Percentiles rank a stretch among this genome's conserved stretches.
Conservation (phyloP, 2,113 vertebrate species). For the Kryptolebias marmoratus region DNA sequence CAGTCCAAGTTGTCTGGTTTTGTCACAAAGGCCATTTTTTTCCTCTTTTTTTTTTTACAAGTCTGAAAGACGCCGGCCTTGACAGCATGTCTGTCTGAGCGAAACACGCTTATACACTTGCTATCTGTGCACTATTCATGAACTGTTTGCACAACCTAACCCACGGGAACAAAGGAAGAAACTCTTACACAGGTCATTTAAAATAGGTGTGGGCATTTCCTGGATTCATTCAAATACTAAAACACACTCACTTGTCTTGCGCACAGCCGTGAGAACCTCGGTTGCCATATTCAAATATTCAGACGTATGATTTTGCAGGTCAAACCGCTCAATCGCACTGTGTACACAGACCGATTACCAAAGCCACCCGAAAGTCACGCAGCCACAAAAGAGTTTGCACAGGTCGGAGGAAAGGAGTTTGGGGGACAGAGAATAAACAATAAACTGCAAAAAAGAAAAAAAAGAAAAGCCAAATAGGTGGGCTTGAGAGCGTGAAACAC, state of each 20-base stretch:
- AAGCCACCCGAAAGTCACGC: conserved; percentile 14
- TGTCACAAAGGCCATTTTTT: conserved; percentile 65
- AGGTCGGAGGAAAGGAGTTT: neutral
- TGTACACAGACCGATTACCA: conserved; percentile 32
- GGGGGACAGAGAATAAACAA: conserved; percentile 18
- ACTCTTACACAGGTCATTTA: conserved; percentile 13
- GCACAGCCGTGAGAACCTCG: conserved; percentile 46
- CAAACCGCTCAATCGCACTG: conserved; percentile 17
- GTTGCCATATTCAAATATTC: conserved; percentile 20
- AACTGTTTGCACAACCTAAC: conserved; percentile 25
- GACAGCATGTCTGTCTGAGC: conserved; percentile 65
- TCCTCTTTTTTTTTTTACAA: conserved; percentile 22
- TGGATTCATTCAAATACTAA: conserved; percentile 37
- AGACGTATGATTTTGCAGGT: conserved; percentile 16
- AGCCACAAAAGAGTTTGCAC: conserved; percentile 14
- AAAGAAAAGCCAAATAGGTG: conserved; percentile 3
- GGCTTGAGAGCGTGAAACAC: conserved; percentile 44
- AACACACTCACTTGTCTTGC: conserved; percentile 40
- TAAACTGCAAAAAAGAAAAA: neutral
- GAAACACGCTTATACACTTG: conserved; percentile 23
- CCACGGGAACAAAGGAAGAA: conserved; percentile 34
- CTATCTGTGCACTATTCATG: conserved; percentile 1
- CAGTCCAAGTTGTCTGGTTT: conserved; percentile 63
- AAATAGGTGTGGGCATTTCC: conserved; percentile 51
- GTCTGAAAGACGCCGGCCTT: conserved; percentile 46